phyloP scores from a whole-genome alignment of 2,888 invertebrate species.

The Crossocerus cetratus region DNA sequence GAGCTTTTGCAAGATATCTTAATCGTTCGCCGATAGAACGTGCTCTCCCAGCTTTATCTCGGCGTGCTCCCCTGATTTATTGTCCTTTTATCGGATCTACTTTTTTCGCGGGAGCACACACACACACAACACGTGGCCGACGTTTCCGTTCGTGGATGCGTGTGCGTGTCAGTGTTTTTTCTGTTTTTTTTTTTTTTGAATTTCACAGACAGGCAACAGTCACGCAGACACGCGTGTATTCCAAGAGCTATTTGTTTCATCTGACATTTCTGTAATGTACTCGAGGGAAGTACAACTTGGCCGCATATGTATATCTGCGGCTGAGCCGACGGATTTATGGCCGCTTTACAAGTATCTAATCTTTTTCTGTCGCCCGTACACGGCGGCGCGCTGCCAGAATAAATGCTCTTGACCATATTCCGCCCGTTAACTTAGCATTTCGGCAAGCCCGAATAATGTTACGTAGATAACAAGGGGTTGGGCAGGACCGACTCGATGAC shows the following conservation, averaged over 20 bases:
- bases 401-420: neutral
- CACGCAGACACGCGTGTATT: too few species aligned
- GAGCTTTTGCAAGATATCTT: neutral
- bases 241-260: neutral
- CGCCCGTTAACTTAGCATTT: neutral
- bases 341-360: constrained; percentile 2
- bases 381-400: neutral
- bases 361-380: neutral
- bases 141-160: neutral
- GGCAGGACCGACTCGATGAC: too few species aligned
- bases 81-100: neutral
- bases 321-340: neutral
- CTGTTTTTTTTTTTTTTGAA: neutral
- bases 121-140: neutral
- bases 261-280: too few species aligned
- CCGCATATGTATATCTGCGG: neutral
- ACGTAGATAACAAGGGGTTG: too few species aligned
- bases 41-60: neutral
- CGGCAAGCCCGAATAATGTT: too few species aligned
- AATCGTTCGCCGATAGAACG: neutral
- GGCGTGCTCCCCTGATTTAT: neutral
- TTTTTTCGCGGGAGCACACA: too few species aligned
- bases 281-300: neutral
- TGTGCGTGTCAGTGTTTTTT: neutral
- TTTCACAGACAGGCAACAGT: neutral